A percentile compares a stretch with the other conserved stretches of the same genome.
These are phyloP conservation scores for Tetragonula carbonaria DNA, from an alignment of 2,888 invertebrate genomes.

Conservation along the genomic window DNA sequence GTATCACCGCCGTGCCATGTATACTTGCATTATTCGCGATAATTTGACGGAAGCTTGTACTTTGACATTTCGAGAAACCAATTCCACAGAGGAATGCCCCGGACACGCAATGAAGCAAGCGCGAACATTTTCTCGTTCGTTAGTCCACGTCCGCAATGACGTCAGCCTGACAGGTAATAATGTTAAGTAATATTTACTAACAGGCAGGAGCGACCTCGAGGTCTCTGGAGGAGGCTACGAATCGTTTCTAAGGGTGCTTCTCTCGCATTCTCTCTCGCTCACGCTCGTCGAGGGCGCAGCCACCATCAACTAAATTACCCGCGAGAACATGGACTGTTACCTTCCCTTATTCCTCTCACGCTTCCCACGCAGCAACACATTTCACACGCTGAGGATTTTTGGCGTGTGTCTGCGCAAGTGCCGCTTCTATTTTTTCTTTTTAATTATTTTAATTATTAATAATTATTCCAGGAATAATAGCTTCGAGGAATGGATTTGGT, in stretches of 20 bases:
- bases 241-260: slow-evolving; percentile 63
- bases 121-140: slow-evolving; percentile 67
- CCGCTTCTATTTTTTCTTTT: slow-evolving; percentile 4
- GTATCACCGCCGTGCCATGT: too few species aligned
- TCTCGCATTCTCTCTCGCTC: slow-evolving; percentile 5
- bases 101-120: slow-evolving; percentile 34
- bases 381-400: slow-evolving; percentile 38
- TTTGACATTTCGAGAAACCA: neutral
- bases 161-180: slow-evolving; percentile 73
- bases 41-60: neutral
- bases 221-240: slow-evolving; percentile 60
- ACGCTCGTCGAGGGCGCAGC: slow-evolving; percentile 64
- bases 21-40: too few species aligned
- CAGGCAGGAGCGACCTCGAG: slow-evolving; percentile 61
- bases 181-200: slow-evolving; percentile 78
- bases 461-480: too few species aligned
- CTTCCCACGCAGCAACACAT: neutral
- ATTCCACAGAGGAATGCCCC: neutral
- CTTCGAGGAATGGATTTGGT: too few species aligned
- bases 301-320: slow-evolving; percentile 74
- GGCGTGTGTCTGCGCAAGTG: slow-evolving; percentile 10
- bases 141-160: slow-evolving; percentile 65
- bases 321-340: slow-evolving; percentile 29
- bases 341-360: neutral
- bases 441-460: too few species aligned